A percentile compares a stretch with the other conserved stretches of the same genome.
phyloP scores from a whole-genome alignment of 2,113 vertebrate genomes.

The Benitochromis conjunctus region DNA sequence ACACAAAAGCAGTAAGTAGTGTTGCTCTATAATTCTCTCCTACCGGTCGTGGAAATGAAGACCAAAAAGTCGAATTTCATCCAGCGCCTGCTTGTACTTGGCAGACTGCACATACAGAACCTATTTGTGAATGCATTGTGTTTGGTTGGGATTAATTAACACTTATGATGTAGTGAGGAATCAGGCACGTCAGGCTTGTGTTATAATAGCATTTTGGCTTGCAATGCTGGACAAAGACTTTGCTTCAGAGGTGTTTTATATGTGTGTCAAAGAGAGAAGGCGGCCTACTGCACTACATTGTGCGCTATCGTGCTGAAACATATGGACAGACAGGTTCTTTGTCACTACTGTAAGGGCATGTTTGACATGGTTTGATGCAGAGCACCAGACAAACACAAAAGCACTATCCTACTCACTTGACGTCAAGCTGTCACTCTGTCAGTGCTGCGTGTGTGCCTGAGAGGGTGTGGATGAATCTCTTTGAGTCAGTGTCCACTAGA shows the following conservation, averaged over 20 bases:
- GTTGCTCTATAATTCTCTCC: background rate
- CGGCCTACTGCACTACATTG: constrained; percentile 26
- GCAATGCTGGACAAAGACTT: constrained; percentile 54
- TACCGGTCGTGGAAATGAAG: constrained; percentile 5
- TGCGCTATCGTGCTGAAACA: constrained; percentile 63
- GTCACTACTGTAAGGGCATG: constrained; percentile 52
- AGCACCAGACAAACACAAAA: constrained; percentile 57
- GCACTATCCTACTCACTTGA: constrained; percentile 39
- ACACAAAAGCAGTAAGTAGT: background rate
- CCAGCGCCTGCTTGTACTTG: constrained; percentile 36
- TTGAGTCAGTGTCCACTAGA: background rate
- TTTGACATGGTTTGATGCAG: constrained; percentile 53
- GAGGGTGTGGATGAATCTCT: constrained; percentile 3
- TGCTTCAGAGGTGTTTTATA: constrained; percentile 36
- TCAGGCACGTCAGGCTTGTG: constrained; percentile 44
- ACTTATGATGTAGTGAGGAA: constrained; percentile 64
- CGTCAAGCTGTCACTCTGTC: constrained; percentile 45
- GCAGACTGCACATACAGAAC: constrained; percentile 9
- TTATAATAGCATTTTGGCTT: constrained; percentile 43
- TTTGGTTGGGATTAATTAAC: constrained; percentile 67
- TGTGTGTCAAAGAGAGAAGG: background rate
- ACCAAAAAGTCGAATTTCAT: constrained; percentile 41
- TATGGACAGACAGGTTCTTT: constrained; percentile 63
- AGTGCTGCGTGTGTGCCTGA: background rate
- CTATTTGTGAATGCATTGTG: constrained; percentile 56